phyloP scores from a whole-genome alignment of 2,888 invertebrate species.

The Bimastos eiseni region DNA sequence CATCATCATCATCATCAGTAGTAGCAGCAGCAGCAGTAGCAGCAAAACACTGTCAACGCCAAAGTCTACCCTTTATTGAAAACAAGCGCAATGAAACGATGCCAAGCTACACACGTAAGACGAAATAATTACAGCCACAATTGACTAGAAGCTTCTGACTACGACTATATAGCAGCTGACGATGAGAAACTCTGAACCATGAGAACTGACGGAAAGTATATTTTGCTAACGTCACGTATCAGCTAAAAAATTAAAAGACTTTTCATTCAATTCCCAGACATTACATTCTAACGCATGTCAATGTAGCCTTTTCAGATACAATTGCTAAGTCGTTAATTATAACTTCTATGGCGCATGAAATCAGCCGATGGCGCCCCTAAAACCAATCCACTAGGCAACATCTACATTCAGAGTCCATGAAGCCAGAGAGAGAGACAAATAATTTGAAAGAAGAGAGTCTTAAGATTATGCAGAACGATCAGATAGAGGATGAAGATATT shows the following conservation, averaged over 20 bases:
- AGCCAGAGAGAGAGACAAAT: too few species aligned
- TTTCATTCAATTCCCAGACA: not conserved
- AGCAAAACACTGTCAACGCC: not conserved
- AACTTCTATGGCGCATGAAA: too few species aligned
- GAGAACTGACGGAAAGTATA: not conserved
- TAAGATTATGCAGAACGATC: too few species aligned
- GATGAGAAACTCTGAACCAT: not conserved
- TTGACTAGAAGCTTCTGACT: not conserved
- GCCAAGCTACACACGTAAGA: not conserved
- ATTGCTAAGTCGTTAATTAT: too few species aligned
- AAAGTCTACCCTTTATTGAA: not conserved
- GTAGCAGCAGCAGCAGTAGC: too few species aligned
- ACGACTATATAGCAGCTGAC: not conserved
- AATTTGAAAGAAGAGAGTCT: too few species aligned
- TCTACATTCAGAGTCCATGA: too few species aligned
- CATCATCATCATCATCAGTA: too few species aligned
- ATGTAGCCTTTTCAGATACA: too few species aligned
- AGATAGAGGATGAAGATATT: too few species aligned
- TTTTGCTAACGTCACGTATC: not conserved
- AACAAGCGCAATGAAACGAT: not conserved
- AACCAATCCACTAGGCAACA: too few species aligned
- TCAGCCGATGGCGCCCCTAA: too few species aligned
- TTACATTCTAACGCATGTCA: not conserved
- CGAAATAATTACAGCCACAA: not conserved
- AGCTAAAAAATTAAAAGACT: not conserved